A percentile compares a stretch with the other conserved stretches of the same genome.
phyloP scores from a whole-genome alignment of 1,140 invertebrate species.

The Matsumurasca onukii region DNA sequence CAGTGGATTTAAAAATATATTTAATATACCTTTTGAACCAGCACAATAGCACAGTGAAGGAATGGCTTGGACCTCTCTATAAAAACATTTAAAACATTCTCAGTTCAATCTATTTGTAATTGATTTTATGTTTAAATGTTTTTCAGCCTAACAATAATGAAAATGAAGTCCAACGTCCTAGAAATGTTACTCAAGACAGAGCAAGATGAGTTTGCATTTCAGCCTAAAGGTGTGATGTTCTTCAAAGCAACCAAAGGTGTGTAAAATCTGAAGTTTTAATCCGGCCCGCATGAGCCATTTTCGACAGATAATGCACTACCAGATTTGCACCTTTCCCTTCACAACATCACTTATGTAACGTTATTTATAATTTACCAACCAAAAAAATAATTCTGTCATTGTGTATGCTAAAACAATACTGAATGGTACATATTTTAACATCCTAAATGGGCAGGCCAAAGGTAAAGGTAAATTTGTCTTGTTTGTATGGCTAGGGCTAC shows the following conservation, averaged over 20 bases:
- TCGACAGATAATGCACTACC: background rate
- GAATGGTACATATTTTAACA: background rate
- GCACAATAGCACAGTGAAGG: too few relatives aligned
- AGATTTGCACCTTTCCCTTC: background rate
- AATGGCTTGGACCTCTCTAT: too few relatives aligned
- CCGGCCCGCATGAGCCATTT: slow-evolving; percentile 16
- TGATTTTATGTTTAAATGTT: too few relatives aligned
- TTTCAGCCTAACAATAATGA: slow-evolving; percentile 36
- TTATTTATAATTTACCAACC: slow-evolving; percentile 5
- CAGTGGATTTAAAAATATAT: too few relatives aligned
- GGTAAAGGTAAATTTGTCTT: too few relatives aligned
- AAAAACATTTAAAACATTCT: too few relatives aligned
- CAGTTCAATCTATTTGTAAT: too few relatives aligned
- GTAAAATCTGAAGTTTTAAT: slow-evolving; percentile 2
- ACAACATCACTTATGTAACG: background rate
- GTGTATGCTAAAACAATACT: background rate
- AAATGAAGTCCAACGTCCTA: slow-evolving; percentile 41
- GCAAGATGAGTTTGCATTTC: slow-evolving; percentile 51
- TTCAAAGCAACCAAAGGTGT: slow-evolving; percentile 49
- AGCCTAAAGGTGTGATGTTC: slow-evolving; percentile 56
- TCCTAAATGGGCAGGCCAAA: background rate
- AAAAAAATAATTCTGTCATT: background rate
- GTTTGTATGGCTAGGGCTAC: too few relatives aligned
- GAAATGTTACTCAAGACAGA: slow-evolving; percentile 34
- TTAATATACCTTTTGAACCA: too few relatives aligned